Conservation (phyloP, 2,888 invertebrate genomes). For the Hemaris fuciformis region DNA sequence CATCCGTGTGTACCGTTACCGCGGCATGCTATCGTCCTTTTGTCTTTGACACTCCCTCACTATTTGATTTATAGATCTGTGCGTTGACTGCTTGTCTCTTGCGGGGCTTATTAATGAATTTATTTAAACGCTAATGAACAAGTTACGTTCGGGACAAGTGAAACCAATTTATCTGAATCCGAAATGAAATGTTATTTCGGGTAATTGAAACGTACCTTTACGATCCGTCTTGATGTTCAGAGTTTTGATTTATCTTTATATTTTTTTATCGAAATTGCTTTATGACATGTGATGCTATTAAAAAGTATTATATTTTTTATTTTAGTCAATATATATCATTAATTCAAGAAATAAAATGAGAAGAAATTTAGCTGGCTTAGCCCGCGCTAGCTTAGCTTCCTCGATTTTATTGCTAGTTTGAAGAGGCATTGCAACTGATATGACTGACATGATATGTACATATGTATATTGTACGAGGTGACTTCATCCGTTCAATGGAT, state of each 20-base stretch:
- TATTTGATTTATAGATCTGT: slow-evolving; percentile 80
- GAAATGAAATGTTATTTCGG: slow-evolving; percentile 63
- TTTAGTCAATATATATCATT: too few relatives aligned
- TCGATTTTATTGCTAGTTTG: neutral
- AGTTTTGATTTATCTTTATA: slow-evolving; percentile 3
- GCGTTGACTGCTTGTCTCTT: slow-evolving; percentile 75
- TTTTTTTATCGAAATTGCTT: neutral
- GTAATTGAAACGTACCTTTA: slow-evolving; percentile 34
- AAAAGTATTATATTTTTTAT: neutral
- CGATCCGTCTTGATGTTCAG: neutral
- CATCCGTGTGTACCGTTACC: slow-evolving; percentile 43
- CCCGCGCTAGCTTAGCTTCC: too few relatives aligned
- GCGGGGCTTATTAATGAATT: slow-evolving; percentile 77
- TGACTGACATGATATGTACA: too few relatives aligned
- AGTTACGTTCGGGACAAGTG: slow-evolving; percentile 76
- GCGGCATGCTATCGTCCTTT: slow-evolving; percentile 66
- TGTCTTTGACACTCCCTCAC: slow-evolving; percentile 79
- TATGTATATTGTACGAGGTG: too few relatives aligned
- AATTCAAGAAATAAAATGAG: too few relatives aligned
- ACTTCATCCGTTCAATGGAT: too few relatives aligned
- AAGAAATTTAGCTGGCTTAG: too few relatives aligned
- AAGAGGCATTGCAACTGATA: neutral
- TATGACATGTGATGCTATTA: neutral
- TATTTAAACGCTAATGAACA: slow-evolving; percentile 81
- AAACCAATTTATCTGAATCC: slow-evolving; percentile 71